A percentile compares a stretch with the other conserved stretches of the same genome.
Conservation (phyloP, 2,113 vertebrate species). For the Pongo pygmaeus region DNA sequence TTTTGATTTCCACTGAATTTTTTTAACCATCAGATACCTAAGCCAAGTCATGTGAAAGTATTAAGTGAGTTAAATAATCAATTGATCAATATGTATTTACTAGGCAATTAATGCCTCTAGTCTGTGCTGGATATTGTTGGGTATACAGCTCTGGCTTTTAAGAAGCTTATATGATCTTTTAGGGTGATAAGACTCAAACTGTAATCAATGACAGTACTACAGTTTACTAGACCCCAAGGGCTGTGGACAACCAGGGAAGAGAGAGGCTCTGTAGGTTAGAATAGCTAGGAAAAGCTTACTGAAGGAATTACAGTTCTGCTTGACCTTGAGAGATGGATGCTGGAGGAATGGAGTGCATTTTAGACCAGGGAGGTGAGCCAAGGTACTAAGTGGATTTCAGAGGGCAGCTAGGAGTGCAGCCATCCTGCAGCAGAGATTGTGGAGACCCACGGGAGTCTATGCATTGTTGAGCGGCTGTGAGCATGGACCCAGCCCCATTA, state of each 20-base stretch:
- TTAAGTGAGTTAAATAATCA: slow-evolving; percentile 80
- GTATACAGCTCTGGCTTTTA: slow-evolving; percentile 58
- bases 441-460: rapidly evolving
- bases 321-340: neutral
- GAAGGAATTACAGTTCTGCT: neutral
- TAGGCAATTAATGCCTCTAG: slow-evolving; percentile 71
- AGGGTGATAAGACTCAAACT: slow-evolving; percentile 63
- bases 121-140: slow-evolving; percentile 62
- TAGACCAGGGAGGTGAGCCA: neutral
- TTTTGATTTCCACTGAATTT: slow-evolving; percentile 61
- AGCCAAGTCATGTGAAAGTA: slow-evolving; percentile 73
- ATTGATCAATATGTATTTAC: slow-evolving; percentile 76
- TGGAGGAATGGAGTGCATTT: neutral
- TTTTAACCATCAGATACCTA: slow-evolving; percentile 65
- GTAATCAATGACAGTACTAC: slow-evolving; percentile 56
- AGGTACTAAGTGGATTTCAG: neutral
- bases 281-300: neutral
- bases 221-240: slow-evolving; percentile 61
- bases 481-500: neutral
- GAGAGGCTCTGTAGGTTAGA: neutral
- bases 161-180: slow-evolving; percentile 73
- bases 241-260: neutral
- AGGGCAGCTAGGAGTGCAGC: neutral
- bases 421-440: neutral
- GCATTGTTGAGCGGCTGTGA: neutral